Conservation (phyloP, 2,797 vertebrate species). For the Melanotaenia pygmaea region DNA sequence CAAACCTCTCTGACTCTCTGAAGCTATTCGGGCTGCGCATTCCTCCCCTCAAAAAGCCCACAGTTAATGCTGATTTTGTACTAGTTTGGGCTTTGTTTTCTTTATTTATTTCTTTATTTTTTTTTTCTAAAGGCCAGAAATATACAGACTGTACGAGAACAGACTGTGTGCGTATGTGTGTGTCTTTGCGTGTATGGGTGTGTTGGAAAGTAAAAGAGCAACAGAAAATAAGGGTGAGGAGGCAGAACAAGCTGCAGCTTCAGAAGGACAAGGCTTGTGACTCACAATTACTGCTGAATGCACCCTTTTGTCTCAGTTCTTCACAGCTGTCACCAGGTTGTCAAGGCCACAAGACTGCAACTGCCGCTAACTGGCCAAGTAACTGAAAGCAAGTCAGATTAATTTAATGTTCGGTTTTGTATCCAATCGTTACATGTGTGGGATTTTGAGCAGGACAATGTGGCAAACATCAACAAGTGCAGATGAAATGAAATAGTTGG, state of each 20-base stretch:
- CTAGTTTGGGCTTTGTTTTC: slow-evolving; percentile 34
- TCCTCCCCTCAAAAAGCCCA: slow-evolving; percentile 23
- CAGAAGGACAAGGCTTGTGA: background rate
- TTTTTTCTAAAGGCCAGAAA: background rate
- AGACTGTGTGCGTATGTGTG: background rate
- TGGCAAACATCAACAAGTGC: background rate
- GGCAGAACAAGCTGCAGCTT: background rate
- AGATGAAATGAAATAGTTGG: background rate
- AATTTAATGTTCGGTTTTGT: background rate
- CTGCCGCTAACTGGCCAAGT: background rate
- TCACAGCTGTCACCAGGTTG: background rate
- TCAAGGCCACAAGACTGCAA: background rate
- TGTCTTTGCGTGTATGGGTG: slow-evolving; percentile 1
- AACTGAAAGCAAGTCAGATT: background rate
- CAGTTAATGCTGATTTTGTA: slow-evolving; percentile 26
- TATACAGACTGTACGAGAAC: slow-evolving; percentile 33
- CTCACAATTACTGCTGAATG: background rate
- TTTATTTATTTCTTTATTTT: background rate
- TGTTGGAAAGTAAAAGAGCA: slow-evolving; percentile 9
- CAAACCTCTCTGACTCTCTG: slow-evolving; percentile 10
- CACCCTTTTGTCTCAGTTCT: slow-evolving; percentile 11
- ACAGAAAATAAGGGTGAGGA: slow-evolving; percentile 10
- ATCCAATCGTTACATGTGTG: background rate
- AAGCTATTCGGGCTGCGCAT: slow-evolving; percentile 31
- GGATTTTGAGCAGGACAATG: background rate